A percentile compares a stretch with the other conserved stretches of the same genome.
Conservation (phyloP, 2,797 vertebrate species). For the Sebastes umbrosus region DNA sequence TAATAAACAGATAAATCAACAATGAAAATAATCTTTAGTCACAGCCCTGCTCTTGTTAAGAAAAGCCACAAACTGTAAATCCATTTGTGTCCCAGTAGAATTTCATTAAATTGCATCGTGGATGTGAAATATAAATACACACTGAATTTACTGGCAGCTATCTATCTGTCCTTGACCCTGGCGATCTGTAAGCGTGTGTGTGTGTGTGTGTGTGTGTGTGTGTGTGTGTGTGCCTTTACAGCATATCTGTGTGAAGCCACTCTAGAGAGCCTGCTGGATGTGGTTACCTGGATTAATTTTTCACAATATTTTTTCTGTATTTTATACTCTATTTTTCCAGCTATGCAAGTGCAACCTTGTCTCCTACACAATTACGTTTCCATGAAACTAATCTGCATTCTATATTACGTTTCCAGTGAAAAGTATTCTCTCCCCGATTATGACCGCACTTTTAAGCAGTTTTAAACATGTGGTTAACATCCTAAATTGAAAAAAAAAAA, state of each 20-base stretch:
- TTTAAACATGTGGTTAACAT: neutral
- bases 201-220: neutral
- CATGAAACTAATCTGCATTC: neutral
- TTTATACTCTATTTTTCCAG: neutral
- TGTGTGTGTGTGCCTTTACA: neutral
- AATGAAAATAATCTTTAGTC: no score
- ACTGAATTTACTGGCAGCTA: slow-evolving; percentile 5
- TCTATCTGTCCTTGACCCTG: slow-evolving; percentile 3
- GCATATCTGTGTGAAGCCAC: neutral
- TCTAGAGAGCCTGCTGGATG: neutral
- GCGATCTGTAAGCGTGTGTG: neutral
- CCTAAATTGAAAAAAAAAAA: neutral
- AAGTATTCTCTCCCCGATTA: neutral
- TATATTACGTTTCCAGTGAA: neutral
- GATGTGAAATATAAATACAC: slow-evolving; percentile 13
- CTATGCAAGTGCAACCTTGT: neutral
- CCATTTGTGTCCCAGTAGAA: neutral
- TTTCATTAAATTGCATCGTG: neutral
- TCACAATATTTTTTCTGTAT: neutral
- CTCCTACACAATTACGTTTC: neutral
- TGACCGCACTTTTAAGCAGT: neutral
- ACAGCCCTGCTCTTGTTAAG: neutral
- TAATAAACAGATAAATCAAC: no score
- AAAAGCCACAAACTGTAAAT: neutral
- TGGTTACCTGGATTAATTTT: neutral